Percentiles rank a stretch among this genome's conserved stretches.
Conservation (phyloP, 2,113 vertebrate genomes). For the Bos taurus region ARS-UCD2.0 NC_037342.1:83076001-83076500, state of each 20-base stretch:
- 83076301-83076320: background rate
- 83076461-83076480: background rate
- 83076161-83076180: background rate
- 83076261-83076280: background rate
- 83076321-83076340: background rate
- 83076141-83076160: too few species aligned
- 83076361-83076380: background rate
- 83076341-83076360: too few species aligned
- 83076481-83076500: background rate
- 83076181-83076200: background rate
- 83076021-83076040: background rate
- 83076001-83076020: too few species aligned
- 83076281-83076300: background rate
- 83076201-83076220: background rate
- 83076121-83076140: background rate
- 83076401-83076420: background rate
- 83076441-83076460: background rate
- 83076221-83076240: too few species aligned
- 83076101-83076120: background rate
- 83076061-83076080: background rate
- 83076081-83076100: too few species aligned
- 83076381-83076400: background rate
- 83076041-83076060: background rate
- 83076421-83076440: background rate
- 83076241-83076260: background rate